Evolutionary conservation across 2,888 invertebrate species (phyloP), one percentile per base, ranked within the genome.

Genomic region (Leucoma salicis): DNA sequence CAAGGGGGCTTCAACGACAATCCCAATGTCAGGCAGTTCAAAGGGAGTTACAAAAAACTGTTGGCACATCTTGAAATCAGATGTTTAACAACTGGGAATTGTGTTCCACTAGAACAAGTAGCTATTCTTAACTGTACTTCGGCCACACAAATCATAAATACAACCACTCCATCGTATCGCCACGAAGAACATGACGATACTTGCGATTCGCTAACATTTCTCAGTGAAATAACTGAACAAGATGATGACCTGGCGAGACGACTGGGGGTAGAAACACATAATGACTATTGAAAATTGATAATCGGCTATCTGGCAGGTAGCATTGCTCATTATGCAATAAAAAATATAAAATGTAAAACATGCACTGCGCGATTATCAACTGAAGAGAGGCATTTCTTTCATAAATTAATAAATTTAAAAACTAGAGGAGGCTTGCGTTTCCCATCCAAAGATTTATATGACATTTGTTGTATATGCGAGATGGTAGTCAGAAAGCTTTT

Each of bases 1-100:
- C 39, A 37, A 13, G 44, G 48, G 7, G 50, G 46, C 21, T 31
- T 29, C 29, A 46, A 49, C 25, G 35, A 49, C 11, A 46, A 46
- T 15, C 41, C 32, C 3, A 31, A 35, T 16, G 41, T 27, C 1
- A 18, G 16, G 3, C 41, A 41, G 21, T 36, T 41, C 13, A 35
- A 41, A 27, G 34, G 24, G 0, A 7, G 7, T 14, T 34, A 34
- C 14, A 18, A 12, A 35, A 41, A 41, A 18, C 12, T 41, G 3
- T 14, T 32, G 16, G n/a, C 8, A 1, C 32, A 41, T 35, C 7
- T 35, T 11, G 41, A 41, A 35, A 1, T 41, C 15, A 31, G n/a
- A 27, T 35, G 31, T 8, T 3, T 21, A 2, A 16, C 21, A 7
- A 31, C 14, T 10, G 41, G 35, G 6, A 41, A 41, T 24, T 41